Base-by-base conservation (phyloP, 2,113 vertebrate species). In the Aldabrachelys gigantea region DNA sequence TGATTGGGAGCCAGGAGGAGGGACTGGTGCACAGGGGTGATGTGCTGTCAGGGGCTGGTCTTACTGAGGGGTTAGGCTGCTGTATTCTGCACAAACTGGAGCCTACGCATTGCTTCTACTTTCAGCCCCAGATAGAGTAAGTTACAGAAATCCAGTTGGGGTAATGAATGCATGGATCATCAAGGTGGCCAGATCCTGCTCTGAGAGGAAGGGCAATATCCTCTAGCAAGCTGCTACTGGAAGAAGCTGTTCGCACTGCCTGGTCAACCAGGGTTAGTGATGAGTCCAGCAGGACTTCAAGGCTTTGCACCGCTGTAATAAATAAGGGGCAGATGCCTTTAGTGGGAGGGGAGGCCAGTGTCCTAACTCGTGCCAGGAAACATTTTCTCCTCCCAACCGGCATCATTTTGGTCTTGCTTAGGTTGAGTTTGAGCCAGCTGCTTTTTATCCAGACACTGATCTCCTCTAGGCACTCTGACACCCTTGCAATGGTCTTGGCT, bases 351-450 rank as follows among this genome's bases (percentile, higher is more conserved):
- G 29, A 19, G 78, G 24, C 24, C 75, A 78, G 16, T 10, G 47
- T 80, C 27, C 47, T 29, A 8, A 49, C 78, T 50, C 4, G 4
- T 29, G 47, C 78, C 27, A 31, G 44, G 29, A 49, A 80, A 80
- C 27, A 41, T 49, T 47, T 78, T 35, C 16, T 49, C 9, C 54
- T 84, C 8, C 1, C 1, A 1, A 2, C 19, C 7, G 56, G 27
- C 53, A 49, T 84, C 5, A 76, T 6, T 12, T 9, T 3, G 41
- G 44, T 27, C 47, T 22, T 0, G 4, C 0, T 0, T 82, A 82
- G 49, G 75, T 27, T 2, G 78, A 94, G 90, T 78, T 47, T 25
- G n/a, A 0, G 3, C 17, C 14, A 2, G 41, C 16, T 35, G 88
- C 88, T 72, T 78, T 78, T 47, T 47, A 47, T 78, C 75, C 75